Conservation (phyloP, 2,888 invertebrate species). For the Erebia ligea region DNA sequence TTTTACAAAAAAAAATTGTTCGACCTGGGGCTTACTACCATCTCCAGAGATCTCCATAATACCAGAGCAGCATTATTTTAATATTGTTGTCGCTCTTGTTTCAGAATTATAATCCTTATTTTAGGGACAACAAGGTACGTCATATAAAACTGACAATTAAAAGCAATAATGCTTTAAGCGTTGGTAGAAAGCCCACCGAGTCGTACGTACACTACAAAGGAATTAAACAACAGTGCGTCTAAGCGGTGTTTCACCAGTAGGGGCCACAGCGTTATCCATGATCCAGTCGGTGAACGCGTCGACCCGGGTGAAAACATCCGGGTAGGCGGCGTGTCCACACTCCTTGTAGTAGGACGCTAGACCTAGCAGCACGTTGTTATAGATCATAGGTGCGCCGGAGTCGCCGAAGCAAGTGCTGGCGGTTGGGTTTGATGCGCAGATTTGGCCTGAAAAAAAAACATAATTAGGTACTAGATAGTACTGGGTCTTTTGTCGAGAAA, state of each 20-base stretch:
- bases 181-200: no score
- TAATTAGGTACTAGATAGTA: neutral
- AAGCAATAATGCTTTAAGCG: no score
- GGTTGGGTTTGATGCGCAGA: constrained; percentile 54
- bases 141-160: no score
- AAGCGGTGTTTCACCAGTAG: constrained; percentile 28
- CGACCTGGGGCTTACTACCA: no score
- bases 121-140: no score
- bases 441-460: constrained; percentile 47
- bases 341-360: constrained; percentile 49
- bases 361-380: constrained; percentile 51
- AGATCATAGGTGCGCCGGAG: constrained; percentile 63
- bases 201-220: no score
- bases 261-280: constrained; percentile 49
- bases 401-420: constrained; percentile 60
- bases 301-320: constrained; percentile 59
- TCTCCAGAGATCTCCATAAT: no score
- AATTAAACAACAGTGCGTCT: neutral
- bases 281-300: constrained; percentile 61
- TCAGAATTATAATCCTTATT: no score
- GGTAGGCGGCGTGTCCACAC: constrained; percentile 49
- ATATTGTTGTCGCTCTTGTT: no score
- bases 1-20: no score
- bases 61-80: no score
- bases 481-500: no score